phyloP scores from a whole-genome alignment of 2,888 invertebrate species.

The Chalcis sispes region DNA sequence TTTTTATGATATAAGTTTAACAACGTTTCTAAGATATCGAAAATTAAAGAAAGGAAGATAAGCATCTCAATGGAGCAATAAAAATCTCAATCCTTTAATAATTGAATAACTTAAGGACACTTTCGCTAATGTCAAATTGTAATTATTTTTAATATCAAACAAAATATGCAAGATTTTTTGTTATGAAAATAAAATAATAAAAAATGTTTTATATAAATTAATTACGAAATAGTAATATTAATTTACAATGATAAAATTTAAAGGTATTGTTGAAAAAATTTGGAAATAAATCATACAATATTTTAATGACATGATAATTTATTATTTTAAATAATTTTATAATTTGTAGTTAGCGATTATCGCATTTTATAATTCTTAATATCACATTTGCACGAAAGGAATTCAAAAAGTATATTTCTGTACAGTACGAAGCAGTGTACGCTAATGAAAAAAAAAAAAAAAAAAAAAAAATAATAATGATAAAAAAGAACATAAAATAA shows the following conservation, averaged over 20 bases:
- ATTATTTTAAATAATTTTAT: constrained; percentile 60
- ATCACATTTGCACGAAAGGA: constrained; percentile 62
- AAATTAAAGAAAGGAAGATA: no score
- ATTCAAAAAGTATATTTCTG: constrained; percentile 56
- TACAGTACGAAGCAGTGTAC: constrained; percentile 46
- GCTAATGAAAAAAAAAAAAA: constrained; percentile 38
- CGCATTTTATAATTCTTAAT: constrained; percentile 56
- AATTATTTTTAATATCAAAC: no score
- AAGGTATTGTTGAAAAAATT: background rate
- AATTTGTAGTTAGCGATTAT: constrained; percentile 53
- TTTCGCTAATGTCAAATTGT: no score
- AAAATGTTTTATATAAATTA: no score
- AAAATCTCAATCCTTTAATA: no score
- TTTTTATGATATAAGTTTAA: no score
- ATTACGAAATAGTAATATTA: no score
- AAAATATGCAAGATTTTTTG: no score
- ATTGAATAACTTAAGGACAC: no score
- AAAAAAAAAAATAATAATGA: constrained; percentile 30
- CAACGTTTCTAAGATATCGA: no score
- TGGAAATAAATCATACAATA: background rate
- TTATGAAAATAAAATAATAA: background rate
- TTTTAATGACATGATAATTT: constrained; percentile 55
- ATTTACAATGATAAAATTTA: no score
- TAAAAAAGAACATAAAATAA: constrained; percentile 37
- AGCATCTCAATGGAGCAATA: no score